Base-by-base conservation (phyloP, 2,797 vertebrate species). In the Lerista edwardsae region DNA sequence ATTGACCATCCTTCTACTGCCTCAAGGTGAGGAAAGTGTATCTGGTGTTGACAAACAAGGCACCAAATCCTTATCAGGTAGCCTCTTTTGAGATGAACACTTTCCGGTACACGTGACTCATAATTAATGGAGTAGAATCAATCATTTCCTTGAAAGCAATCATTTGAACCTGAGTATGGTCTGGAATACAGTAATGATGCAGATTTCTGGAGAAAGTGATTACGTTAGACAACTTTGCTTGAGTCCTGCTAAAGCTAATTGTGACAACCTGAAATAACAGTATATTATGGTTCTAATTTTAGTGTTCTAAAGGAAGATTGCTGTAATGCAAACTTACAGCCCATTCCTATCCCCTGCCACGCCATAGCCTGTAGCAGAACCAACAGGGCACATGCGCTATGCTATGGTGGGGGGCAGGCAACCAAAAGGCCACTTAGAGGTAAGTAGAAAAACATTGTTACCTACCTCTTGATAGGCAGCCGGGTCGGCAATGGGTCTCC, bases 21-120 rank as follows among this genome's bases (percentile, higher is more conserved):
- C 51, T 34, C 75, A 69, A 88, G 23, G 76, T 69, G 79, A 89
- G 84, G 78, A 65, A 47, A 79, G 47, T 55, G 68, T 84, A 86
- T 86, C 81, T 75, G 84, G 64, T 76, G 64, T 79, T 77, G 67
- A 44, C 79, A 90, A 88, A 64, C 69, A 80, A 81, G 80, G 85
- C 82, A 89, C 39, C 64, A 82, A 34, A 79, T 51, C 21, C 44
- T 81, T 87, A 76, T 64, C 55, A 64, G 21, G 31, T 15, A 47
- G 3, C 65, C 27, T 51, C 44, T 80, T 59, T 68, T 68, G 75
- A 79, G 27, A 31, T 68, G 64, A 76, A 69, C 74, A 29, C 27
- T 77, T 84, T 80, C 34, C 41, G 8, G 12, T 47, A 51, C 62
- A 41, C 36, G 29, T 44, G 44, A 25, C 77, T 73, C 62, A 65